phyloP scores from a whole-genome alignment of 2,888 invertebrate species.

The Argyresthia goedartella region DNA sequence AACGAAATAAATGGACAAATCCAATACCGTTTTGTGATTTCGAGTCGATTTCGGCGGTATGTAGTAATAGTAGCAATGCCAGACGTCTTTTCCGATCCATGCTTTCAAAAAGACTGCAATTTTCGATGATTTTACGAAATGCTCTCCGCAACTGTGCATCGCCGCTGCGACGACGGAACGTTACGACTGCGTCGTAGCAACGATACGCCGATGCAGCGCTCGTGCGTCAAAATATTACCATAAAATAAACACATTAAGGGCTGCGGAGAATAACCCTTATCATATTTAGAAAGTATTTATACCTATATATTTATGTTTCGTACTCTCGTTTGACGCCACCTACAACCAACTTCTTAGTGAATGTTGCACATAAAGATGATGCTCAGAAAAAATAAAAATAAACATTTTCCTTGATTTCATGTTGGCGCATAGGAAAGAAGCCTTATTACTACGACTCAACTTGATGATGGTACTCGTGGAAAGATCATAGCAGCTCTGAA shows the following conservation, averaged over 20 bases:
- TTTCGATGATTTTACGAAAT: conserved; percentile 14
- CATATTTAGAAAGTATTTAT: not conserved
- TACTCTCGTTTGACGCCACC: conserved; percentile 32
- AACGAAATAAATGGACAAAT: conserved; percentile 17
- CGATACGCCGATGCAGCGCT: conserved; percentile 13
- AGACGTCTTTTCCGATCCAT: conserved; percentile 19
- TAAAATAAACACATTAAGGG: too few relatives aligned
- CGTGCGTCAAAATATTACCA: not conserved
- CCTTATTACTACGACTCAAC: conserved; percentile 46
- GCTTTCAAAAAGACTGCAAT: conserved; percentile 13
- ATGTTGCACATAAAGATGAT: conserved; percentile 52
- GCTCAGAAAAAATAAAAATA: conserved; percentile 39
- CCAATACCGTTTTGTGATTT: conserved; percentile 17
- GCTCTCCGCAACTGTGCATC: conserved; percentile 14
- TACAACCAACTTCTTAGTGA: conserved; percentile 35
- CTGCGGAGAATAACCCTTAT: not conserved
- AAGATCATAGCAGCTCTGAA: conserved; percentile 33
- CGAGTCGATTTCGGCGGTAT: conserved; percentile 19
- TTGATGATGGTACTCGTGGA: conserved; percentile 26
- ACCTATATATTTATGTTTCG: not conserved
- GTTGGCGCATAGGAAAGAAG: conserved; percentile 51
- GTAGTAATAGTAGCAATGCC: conserved; percentile 18
- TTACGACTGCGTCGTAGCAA: conserved; percentile 9
- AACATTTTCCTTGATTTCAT: conserved; percentile 38
- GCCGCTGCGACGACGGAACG: conserved; percentile 6